Conservation (phyloP, 2,797 vertebrate species). For the Podargus strigoides region DNA sequence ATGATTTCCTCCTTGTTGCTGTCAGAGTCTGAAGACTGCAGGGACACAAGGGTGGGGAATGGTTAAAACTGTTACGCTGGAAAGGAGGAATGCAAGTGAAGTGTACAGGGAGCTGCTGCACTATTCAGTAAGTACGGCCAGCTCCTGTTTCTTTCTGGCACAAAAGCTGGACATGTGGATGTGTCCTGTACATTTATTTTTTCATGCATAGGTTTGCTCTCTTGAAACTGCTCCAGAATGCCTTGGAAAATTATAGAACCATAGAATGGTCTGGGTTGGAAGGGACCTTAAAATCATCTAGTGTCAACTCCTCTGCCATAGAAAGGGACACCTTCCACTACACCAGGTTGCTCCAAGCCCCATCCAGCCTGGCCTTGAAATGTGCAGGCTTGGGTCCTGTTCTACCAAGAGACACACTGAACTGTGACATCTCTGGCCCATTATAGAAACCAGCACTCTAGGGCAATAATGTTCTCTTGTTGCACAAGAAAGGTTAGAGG, state of each 20-base stretch:
- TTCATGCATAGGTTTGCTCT: neutral
- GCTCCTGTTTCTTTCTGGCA: constrained; percentile 14
- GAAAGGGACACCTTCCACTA: too few relatives aligned
- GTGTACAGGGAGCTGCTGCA: neutral
- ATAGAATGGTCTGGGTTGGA: too few relatives aligned
- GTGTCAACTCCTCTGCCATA: too few relatives aligned
- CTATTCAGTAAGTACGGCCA: neutral
- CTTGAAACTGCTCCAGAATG: neutral
- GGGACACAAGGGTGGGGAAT: neutral
- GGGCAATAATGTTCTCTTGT: neutral
- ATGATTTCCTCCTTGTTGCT: neutral
- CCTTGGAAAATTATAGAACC: too few relatives aligned
- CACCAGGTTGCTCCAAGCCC: too few relatives aligned
- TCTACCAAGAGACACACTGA: neutral
- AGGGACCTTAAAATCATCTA: too few relatives aligned
- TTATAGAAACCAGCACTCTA: neutral
- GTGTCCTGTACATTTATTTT: neutral
- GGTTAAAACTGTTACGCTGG: constrained; percentile 6
- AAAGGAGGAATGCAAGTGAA: neutral
- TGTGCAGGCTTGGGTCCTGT: neutral
- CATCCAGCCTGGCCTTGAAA: too few relatives aligned
- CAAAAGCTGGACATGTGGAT: neutral
- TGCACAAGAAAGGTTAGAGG: neutral
- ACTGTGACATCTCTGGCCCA: neutral
- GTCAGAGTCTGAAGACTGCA: neutral